Evolutionary conservation across 2,113 vertebrate species (phyloP).

Genomic region (Hemichromis elongatus): DNA sequence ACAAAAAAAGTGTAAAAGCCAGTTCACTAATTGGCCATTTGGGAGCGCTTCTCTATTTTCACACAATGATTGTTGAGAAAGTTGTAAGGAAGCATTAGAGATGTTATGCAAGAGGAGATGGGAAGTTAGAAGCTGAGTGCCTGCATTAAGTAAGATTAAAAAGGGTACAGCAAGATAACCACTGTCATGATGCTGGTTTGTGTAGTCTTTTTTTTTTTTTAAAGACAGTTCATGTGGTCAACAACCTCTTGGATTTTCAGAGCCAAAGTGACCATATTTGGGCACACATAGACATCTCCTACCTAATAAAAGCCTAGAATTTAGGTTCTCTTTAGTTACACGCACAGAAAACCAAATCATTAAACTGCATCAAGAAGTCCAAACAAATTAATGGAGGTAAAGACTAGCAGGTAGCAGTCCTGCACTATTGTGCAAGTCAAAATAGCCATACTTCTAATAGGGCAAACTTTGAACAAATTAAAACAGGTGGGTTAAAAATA

Average conservation of each 20-base stretch:
- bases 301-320: not conserved
- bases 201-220: not conserved
- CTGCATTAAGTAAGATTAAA: not conserved
- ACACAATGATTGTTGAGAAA: not conserved
- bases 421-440: not conserved
- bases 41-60: not conserved
- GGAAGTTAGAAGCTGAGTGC: not conserved
- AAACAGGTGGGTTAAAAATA: not conserved
- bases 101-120: not conserved
- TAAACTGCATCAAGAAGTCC: not conserved
- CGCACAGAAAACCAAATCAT: not conserved
- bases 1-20: not conserved
- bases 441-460: not conserved
- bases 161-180: too few relatives aligned
- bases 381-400: not conserved
- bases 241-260: not conserved
- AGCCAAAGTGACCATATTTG: not conserved
- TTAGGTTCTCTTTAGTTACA: not conserved
- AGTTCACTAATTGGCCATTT: not conserved
- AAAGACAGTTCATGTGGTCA: not conserved
- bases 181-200: not conserved
- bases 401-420: not conserved
- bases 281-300: not conserved
- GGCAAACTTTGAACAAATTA: not conserved
- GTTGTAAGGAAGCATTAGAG: not conserved